phyloP scores from a whole-genome alignment of 2,113 vertebrate species.

The Rafetus swinhoei region DNA sequence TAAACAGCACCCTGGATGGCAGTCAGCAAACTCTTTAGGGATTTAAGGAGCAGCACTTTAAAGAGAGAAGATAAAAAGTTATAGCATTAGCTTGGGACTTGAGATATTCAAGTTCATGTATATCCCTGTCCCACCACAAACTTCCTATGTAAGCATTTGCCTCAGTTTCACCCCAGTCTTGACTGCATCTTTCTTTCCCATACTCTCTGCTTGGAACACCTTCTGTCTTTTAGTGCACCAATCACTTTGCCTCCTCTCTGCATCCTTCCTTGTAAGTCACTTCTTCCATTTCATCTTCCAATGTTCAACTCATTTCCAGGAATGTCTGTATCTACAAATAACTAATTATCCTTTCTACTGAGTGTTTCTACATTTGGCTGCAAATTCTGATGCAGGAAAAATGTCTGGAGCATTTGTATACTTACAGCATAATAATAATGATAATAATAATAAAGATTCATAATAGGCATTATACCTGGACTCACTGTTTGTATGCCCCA shows the following conservation, averaged over 20 bases:
- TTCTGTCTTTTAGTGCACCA: not conserved
- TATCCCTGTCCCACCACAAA: not conserved
- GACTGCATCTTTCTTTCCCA: slow-evolving; percentile 20
- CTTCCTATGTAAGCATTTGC: no score
- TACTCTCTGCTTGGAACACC: not conserved
- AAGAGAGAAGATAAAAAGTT: not conserved
- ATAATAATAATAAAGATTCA: slow-evolving; percentile 8
- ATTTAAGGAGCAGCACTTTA: not conserved
- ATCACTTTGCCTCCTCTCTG: not conserved
- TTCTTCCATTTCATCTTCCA: not conserved
- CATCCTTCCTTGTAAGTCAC: slow-evolving; percentile 4
- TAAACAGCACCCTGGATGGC: not conserved
- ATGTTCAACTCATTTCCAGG: not conserved
- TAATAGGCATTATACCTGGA: not conserved
- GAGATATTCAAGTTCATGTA: not conserved
- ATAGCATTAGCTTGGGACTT: not conserved
- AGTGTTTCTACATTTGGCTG: not conserved
- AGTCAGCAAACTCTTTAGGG: not conserved
- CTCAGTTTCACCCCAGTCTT: slow-evolving; percentile 15
- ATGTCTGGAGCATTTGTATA: slow-evolving; percentile 14
- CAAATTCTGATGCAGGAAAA: slow-evolving; percentile 21
- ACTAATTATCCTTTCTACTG: not conserved
- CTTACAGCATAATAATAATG: not conserved
- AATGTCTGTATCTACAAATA: not conserved
- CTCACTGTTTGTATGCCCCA: not conserved